Evolutionary conservation across 2,113 vertebrate genomes (phyloP), one percentile per base, ranked within the genome.

Genomic region (Meles meles): DNA sequence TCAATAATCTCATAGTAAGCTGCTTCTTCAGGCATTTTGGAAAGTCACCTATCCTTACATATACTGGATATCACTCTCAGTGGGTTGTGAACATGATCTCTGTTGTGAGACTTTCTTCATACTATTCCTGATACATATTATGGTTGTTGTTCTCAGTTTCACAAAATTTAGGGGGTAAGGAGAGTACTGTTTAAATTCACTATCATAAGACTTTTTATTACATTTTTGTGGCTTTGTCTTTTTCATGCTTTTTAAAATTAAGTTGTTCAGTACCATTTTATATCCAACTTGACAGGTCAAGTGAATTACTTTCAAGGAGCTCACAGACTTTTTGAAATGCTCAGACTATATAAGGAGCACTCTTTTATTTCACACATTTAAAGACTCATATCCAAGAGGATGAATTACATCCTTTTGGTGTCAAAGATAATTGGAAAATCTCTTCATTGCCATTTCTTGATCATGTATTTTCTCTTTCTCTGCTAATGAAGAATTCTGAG

Each of bases 371-470:
- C 55, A 72, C 29, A 63, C 37, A 92, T 63, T 86, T 93, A 82
- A 83, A 81, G 63, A 61, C 47, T 90, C 80, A 79, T 67, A 18
- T 74, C 49, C 47, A 76, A 94, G 27, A 92, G 13, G 27, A 42
- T 90, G 39, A 90, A 96, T 87, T 92, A 93, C 1, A 89, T 59
- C 9, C 34, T 61, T 34, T 93, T 14, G 10, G 4, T 42, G 18
- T 93, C 83, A 79, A 93, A 91, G 80, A 67, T 92, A 96, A 93
- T 74, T 96, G 39, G 31, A 95, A 94, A 93, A 94, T 81, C 8
- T 82, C 65, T 91, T 72, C 44, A 93, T 81, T 93, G 91, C 44
- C 13, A 63, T 85, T 83, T 96, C 47, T 90, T 63, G 42, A 86
- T 71, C n/a, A 11, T 86, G 52, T 80, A 72, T 72, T 94, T 93